A percentile compares a stretch with the other conserved stretches of the same genome.
phyloP scores from a whole-genome alignment of 2,888 invertebrate species.

The Eucera pruinosa region DNA sequence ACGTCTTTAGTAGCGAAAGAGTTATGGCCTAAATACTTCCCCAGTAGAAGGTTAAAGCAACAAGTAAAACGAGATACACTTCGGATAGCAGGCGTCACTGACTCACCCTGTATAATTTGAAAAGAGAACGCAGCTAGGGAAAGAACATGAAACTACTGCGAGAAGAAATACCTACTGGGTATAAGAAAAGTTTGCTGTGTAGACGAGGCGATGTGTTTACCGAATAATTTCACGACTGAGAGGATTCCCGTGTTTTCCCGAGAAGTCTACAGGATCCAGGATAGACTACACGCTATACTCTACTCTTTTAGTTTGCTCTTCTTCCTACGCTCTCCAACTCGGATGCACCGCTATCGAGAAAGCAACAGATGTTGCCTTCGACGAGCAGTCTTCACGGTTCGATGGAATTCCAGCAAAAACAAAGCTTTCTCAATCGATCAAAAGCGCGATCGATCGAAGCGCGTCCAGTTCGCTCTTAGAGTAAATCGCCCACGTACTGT shows the following conservation, averaged over 20 bases:
- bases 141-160: no score
- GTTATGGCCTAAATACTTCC: no score
- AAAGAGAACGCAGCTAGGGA: no score
- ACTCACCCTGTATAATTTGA: no score
- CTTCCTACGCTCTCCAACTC: background rate
- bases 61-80: no score
- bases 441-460: background rate
- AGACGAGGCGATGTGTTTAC: slow-evolving; percentile 3
- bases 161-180: no score
- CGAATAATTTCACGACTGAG: slow-evolving; percentile 23
- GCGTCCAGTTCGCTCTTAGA: background rate
- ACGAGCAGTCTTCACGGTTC: background rate
- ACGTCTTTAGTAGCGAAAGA: no score
- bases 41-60: no score
- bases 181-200: no score
- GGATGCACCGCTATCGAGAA: background rate
- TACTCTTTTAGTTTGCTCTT: background rate
- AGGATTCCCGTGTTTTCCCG: slow-evolving; percentile 30
- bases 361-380: background rate
- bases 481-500: no score
- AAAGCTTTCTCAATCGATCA: background rate
- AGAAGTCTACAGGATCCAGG: background rate
- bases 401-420: background rate
- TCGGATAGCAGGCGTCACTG: no score
- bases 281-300: background rate